A percentile compares a stretch with the other conserved stretches of the same genome.
These are phyloP conservation scores for Phenganax subtilis DNA, from an alignment of 92 coral and sea anemone species.

Conservation along the genomic window DNA sequence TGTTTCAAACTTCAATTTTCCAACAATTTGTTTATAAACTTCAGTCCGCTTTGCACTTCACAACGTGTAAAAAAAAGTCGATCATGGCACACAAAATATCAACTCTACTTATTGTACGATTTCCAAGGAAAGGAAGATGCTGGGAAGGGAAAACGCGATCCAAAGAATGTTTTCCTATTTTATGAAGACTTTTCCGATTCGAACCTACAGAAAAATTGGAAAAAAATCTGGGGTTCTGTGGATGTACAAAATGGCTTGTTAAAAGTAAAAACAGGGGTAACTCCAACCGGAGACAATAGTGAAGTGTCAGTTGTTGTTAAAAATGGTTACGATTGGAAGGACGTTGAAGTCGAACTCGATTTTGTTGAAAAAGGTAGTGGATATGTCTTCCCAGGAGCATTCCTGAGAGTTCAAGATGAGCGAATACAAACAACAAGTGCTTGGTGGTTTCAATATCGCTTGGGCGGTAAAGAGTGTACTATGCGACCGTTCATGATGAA, in stretches of 20 bases:
- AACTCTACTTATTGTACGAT: no score
- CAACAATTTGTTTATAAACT: no score
- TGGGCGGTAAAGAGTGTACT: constrained; percentile 50
- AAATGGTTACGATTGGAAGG: constrained; percentile 59
- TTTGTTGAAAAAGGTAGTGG: constrained; percentile 51
- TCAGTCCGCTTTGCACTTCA: no score
- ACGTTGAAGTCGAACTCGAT: constrained; percentile 73
- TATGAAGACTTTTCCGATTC: constrained; percentile 55
- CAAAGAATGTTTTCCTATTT: constrained; percentile 54
- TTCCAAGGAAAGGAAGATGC: constrained; percentile 47
- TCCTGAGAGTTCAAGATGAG: constrained; percentile 50
- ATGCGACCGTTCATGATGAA: constrained; percentile 65
- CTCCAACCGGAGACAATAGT: constrained; percentile 21
- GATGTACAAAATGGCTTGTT: constrained; percentile 42
- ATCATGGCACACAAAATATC: no score
- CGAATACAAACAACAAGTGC: constrained; percentile 53
- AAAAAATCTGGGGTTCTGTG: constrained; percentile 50
- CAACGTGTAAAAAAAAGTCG: no score
- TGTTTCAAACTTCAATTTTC: background rate
- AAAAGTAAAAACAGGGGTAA: constrained; percentile 30
- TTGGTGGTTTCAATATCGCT: constrained; percentile 75
- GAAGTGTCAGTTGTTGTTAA: constrained; percentile 50
- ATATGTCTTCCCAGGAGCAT: constrained; percentile 59
- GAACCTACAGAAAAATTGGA: constrained; percentile 45
- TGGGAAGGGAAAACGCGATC: constrained; percentile 51